Base-by-base conservation (phyloP, 2,113 vertebrate genomes). In the Physeter macrocephalus region DNA sequence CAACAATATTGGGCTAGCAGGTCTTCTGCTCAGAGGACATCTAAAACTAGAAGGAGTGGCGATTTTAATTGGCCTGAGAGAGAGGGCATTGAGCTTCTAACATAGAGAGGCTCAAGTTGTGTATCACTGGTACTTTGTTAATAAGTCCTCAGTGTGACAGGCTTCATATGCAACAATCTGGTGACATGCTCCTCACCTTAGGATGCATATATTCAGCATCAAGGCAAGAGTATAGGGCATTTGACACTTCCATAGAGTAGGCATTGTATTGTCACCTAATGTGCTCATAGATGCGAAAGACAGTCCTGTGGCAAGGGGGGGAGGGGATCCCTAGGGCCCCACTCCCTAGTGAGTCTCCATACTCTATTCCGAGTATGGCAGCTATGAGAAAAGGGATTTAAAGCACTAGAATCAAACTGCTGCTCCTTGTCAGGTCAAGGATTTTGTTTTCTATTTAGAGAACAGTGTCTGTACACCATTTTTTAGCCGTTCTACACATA, bases 381-480 rank as follows among this genome's bases (percentile, higher is more conserved):
- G 11, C 61, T 41, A 18, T 36, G 29, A 86, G 77, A 39, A 49
- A 90, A 82, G 61, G 12, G 27, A 29, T 34, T 39, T 27, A 74
- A 84, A 23, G 27, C n/a, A 6, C 20, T 29, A 46, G 41, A 34
- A 34, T 66, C 77, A 89, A 91, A 36, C 39, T 17, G 11, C 39
- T 57, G 5, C 71, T 97, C n/a, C 49, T 92, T 31, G 34, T 72
- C 1, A 7, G n/a, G 27, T 81, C 54, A 69, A 88, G 66, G 34
- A 29, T 90, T 97, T 96, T 95, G 54, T 95, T 97, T 95, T 92
- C 95, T 84, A 95, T 69, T 92, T 94, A 78, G 90, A 93, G 94
- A 93, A 85, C 29, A 69, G 54, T 77, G 27, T 75, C 81, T 74
- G 59, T 85, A 85, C 66, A 80, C 66, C 59, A 39, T 36, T 94